Percentiles rank a stretch among this genome's conserved stretches.
Conservation (phyloP, 2,113 vertebrate species). For the Menura novaehollandiae region DNA sequence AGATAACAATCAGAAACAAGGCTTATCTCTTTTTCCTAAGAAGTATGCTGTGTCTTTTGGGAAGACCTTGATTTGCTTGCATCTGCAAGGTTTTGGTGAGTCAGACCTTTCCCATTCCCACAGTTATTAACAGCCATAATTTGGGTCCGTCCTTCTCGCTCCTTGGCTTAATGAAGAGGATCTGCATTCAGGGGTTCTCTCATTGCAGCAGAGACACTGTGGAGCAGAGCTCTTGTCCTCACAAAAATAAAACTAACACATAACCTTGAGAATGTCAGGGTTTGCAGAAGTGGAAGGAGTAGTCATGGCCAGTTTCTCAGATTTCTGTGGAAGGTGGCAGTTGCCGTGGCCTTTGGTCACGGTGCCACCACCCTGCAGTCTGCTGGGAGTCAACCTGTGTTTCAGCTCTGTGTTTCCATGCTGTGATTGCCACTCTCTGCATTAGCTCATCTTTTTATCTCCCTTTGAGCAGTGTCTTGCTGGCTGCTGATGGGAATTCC, state of each 20-base stretch:
- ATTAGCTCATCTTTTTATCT: not conserved
- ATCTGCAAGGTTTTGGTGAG: not conserved
- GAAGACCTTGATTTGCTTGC: not conserved
- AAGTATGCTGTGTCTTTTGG: not conserved
- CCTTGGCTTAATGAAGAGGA: not conserved
- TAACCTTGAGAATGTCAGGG: not conserved
- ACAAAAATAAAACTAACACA: not conserved
- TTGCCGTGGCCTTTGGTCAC: not conserved
- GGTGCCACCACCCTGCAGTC: not conserved
- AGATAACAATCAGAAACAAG: not conserved
- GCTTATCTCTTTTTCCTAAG: not conserved
- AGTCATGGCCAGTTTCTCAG: not conserved
- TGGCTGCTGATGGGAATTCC: not conserved
- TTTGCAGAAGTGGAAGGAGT: not conserved
- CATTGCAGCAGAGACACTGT: not conserved
- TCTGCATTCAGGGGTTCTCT: not conserved
- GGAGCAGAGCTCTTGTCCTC: not conserved
- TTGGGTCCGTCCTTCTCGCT: not conserved
- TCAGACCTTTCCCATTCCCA: not conserved
- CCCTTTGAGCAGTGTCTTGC: not conserved
- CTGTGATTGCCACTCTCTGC: not conserved
- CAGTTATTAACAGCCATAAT: rapidly evolving
- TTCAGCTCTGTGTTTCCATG: not conserved
- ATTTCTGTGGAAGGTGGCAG: not conserved
- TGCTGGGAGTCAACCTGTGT: not conserved